Evolutionary conservation across 2,113 vertebrate genomes (phyloP).

Genomic region (Neogobius melanostomus): DNA sequence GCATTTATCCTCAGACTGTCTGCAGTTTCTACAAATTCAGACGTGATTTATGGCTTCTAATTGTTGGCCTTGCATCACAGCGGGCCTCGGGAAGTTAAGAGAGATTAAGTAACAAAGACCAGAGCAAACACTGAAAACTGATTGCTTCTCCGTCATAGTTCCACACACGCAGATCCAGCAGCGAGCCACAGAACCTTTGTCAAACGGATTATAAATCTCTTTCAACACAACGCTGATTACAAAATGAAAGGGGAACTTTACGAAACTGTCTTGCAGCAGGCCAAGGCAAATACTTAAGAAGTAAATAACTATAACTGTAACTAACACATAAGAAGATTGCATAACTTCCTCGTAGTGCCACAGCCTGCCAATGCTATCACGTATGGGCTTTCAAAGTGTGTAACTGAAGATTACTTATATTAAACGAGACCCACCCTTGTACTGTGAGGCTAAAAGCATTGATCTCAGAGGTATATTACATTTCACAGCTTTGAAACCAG

Average conservation of each 20-base stretch:
- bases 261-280: background rate
- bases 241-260: background rate
- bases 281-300: background rate
- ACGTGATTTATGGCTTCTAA: conserved; percentile 17
- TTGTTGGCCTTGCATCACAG: background rate
- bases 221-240: conserved; percentile 5
- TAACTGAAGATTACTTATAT: background rate
- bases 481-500: background rate
- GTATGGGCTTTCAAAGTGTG: background rate
- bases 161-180: background rate
- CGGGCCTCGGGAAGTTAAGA: conserved; percentile 29
- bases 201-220: background rate
- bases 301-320: background rate
- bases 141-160: background rate
- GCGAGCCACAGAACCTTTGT: background rate
- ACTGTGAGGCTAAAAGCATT: background rate
- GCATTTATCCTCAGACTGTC: background rate
- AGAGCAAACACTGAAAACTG: conserved; percentile 11
- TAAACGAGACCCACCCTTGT: background rate
- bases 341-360: background rate
- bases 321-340: background rate
- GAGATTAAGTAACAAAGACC: conserved; percentile 6
- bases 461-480: background rate
- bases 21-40: background rate
- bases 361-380: background rate